Base-by-base conservation (phyloP, 2,113 vertebrate species). In the Ia io region DNA sequence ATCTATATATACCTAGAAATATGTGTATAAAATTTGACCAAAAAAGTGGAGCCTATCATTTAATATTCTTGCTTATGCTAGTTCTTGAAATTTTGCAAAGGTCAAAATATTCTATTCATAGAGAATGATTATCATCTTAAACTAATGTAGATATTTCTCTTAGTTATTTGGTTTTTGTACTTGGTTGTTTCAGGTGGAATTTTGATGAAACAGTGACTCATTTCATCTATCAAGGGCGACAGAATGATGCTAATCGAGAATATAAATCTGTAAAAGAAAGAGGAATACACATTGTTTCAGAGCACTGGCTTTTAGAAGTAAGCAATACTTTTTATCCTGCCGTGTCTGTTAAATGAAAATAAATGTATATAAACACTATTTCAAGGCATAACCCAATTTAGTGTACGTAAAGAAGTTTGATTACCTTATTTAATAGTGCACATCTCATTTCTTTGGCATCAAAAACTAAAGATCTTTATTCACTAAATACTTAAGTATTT, bases 161-260 rank as follows among this genome's bases (percentile, higher is more conserved):
- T 93, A 47, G 9, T 95, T 97, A 63, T 51, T 28, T 90, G 20
- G 47, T 59, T 61, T 77, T 37, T 96, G 63, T 1, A 0, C 84
- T 96, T 90, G 84, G 37, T 35, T 97, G 80, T 96, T 94, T 74
- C 91, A 99, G 99, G 88, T 99, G 99, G 99, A 98, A 98, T 49
- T 99, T 99, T 98, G 99, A 99, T 96, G 99, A 99, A 94, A 98
- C 99, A 5, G 99, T 99, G 95, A 99, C 99, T 5, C 99, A 99
- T 97, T 99, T 99, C 98, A 99, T 99, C 97, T 99, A 99, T 97
- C 99, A 99, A 86, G 99, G 99, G 37, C 98, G 99, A n/a, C 98
- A 98, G 63, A 99, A 99, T 77, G 99, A 99, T 98, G 99, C 84
- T 97, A 99, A 98, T 77, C 98, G 99, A 44, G 99, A 99, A 92